These are phyloP conservation scores for Mergus octosetaceus DNA, from an alignment of 2,797 vertebrate genomes.

Conservation along the genomic window DNA sequence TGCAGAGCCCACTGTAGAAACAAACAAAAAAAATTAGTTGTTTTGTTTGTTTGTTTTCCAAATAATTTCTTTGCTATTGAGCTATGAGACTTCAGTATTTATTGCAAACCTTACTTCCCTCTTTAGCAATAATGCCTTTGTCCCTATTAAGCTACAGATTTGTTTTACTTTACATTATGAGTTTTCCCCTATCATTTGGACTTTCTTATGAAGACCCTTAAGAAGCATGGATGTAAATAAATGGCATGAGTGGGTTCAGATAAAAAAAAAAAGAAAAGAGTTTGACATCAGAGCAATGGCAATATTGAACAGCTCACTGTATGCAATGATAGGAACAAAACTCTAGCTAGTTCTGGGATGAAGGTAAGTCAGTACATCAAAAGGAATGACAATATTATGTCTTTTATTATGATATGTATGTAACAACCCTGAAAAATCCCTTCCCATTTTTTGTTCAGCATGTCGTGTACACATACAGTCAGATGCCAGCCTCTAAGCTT, in stretches of 20 bases:
- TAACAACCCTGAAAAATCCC: background rate
- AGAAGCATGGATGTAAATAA: background rate
- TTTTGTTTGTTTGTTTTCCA: constrained; percentile 15
- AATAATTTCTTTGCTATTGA: constrained; percentile 46
- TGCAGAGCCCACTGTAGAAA: background rate
- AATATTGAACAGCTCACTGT: background rate
- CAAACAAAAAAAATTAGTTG: background rate
- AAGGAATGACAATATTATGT: background rate
- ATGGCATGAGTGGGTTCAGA: background rate
- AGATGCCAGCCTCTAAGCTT: background rate
- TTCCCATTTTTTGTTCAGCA: background rate
- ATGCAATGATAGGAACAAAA: background rate
- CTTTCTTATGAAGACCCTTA: background rate
- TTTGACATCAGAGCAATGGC: background rate
- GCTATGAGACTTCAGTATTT: constrained; percentile 33
- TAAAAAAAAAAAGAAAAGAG: background rate
- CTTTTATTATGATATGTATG: background rate
- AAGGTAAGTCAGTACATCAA: background rate
- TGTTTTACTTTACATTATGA: background rate
- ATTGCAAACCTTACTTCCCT: constrained; percentile 43
- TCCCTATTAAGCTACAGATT: background rate
- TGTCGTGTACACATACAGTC: background rate
- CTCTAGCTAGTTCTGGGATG: background rate
- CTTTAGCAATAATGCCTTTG: constrained; percentile 36
- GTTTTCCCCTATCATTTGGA: background rate